These are phyloP conservation scores for Chloromyia formosa DNA, from an alignment of 2,888 invertebrate genomes.

Conservation along the genomic window DNA sequence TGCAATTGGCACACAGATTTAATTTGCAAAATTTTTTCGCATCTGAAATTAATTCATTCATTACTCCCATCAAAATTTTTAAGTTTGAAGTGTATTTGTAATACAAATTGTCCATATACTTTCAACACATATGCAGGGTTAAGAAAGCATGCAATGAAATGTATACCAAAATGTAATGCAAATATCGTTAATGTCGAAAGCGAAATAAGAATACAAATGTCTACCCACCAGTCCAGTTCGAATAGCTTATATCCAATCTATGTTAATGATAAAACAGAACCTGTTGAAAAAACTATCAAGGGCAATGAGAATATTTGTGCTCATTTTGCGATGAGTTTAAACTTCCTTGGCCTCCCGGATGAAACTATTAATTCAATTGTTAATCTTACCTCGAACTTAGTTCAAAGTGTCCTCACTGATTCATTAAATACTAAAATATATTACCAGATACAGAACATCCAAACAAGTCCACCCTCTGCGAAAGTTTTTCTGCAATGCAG, in stretches of 20 bases:
- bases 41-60: conserved; percentile 32
- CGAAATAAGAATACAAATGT: too few species aligned
- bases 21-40: conserved; percentile 17
- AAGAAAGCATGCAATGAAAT: conserved; percentile 35
- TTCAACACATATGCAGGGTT: conserved; percentile 32
- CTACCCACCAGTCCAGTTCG: too few species aligned
- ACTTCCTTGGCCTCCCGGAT: conserved; percentile 32
- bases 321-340: conserved; percentile 5
- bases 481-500: not conserved
- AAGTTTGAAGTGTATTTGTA: conserved; percentile 26
- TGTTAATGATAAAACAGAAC: too few species aligned
- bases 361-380: conserved; percentile 31
- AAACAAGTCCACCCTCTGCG: not conserved
- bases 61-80: conserved; percentile 23
- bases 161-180: not conserved
- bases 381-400: conserved; percentile 34
- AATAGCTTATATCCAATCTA: too few species aligned
- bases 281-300: not conserved
- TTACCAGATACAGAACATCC: not conserved
- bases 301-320: not conserved
- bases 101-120: conserved; percentile 19
- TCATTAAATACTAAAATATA: not conserved
- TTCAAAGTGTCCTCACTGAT: conserved; percentile 5
- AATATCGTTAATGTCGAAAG: too few species aligned
- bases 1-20: conserved; percentile 1